A percentile compares a stretch with the other conserved stretches of the same genome.
These are phyloP conservation scores for Merops nubicus DNA, from an alignment of 2,113 vertebrate species.

Conservation along the genomic window DNA sequence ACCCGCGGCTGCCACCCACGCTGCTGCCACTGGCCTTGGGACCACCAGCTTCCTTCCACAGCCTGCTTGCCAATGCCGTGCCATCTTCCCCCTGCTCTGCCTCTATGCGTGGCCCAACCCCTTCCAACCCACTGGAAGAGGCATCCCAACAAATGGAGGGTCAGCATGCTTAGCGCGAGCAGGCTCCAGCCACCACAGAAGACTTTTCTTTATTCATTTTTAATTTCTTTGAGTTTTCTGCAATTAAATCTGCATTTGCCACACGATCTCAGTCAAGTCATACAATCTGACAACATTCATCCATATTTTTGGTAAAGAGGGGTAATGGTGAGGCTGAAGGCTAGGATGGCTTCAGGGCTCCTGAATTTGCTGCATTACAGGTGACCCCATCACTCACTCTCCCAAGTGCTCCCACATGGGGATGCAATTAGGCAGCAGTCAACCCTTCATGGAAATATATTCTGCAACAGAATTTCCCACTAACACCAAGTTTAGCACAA, in stretches of 20 bases:
- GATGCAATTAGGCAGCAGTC: not conserved
- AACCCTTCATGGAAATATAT: not conserved
- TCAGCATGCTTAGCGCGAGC: not conserved
- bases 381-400: rapidly evolving
- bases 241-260: not conserved
- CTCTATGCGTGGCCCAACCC: rapidly evolving
- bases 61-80: not conserved
- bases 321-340: rapidly evolving
- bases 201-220: not conserved
- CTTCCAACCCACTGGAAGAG: not conserved
- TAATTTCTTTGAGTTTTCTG: not conserved
- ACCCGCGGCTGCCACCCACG: not conserved
- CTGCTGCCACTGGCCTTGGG: rapidly evolving
- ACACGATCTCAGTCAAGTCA: rapidly evolving
- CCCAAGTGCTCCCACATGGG: rapidly evolving
- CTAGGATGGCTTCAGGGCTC: not conserved
- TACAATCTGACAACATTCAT: rapidly evolving
- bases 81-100: rapidly evolving
- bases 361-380: not conserved
- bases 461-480: not conserved
- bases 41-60: not conserved
- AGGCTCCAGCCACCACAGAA: not conserved
- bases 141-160: not conserved
- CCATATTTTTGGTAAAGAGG: not conserved
- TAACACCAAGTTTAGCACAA: not conserved